Evolutionary conservation across 2,113 vertebrate species (phyloP).

Genomic region (Toxostoma redivivum): DNA sequence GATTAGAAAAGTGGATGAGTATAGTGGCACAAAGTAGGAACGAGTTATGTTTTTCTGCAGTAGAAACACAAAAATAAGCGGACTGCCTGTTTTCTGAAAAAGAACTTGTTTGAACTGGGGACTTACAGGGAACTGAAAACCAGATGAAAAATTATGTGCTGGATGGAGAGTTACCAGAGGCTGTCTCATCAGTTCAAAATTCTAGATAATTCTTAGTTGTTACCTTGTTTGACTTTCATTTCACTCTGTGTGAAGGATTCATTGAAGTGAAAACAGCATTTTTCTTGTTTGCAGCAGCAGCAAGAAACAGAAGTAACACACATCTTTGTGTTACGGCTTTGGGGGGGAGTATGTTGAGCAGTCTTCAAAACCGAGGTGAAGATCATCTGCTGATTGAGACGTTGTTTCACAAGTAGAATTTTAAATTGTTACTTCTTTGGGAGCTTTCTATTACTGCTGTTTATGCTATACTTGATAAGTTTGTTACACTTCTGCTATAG

Average conservation of each 20-base stretch:
- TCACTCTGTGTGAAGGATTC: not conserved
- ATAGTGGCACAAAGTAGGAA: not conserved
- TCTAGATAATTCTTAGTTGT: not conserved
- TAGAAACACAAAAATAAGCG: not conserved
- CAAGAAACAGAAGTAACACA: not conserved
- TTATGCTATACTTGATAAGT: not conserved
- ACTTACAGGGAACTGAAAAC: not conserved
- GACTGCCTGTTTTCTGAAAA: not conserved
- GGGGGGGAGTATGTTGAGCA: not conserved
- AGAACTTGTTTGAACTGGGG: not conserved
- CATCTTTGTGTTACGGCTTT: not conserved
- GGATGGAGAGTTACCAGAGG: not conserved
- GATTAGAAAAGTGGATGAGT: not conserved
- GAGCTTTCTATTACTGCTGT: not conserved
- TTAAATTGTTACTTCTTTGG: not conserved
- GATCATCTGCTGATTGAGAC: not conserved
- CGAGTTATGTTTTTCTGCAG: not conserved
- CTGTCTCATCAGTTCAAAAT: not conserved
- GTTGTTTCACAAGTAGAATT: not conserved
- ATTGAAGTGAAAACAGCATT: not conserved
- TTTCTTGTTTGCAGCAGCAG: not conserved
- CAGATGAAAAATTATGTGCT: not conserved
- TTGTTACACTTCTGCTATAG: not conserved
- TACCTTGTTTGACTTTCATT: constrained; percentile 2
- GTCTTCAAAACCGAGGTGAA: not conserved